Conservation (phyloP, 2,888 invertebrate species). For the Drosophila suboccidentalis region DNA sequence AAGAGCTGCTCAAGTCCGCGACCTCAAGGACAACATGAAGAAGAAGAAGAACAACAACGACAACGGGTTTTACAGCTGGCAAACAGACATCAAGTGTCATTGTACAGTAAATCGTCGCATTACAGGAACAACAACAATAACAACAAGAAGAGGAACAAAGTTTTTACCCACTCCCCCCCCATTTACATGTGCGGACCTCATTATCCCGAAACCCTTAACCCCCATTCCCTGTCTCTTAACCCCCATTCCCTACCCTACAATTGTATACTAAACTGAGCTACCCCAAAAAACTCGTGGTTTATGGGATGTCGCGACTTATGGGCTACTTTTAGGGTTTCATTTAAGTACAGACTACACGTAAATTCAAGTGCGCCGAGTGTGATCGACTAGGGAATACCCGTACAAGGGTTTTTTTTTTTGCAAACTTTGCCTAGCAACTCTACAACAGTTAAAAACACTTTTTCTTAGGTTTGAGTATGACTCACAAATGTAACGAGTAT, state of each 20-base stretch:
- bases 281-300: slow-evolving; percentile 49
- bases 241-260: background rate
- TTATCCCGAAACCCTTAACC: slow-evolving; percentile 26
- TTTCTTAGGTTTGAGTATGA: too few relatives aligned
- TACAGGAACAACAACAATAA: slow-evolving; percentile 35
- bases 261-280: slow-evolving; percentile 1
- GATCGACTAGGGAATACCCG: slow-evolving; percentile 2
- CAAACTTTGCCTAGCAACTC: background rate
- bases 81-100: slow-evolving; percentile 50
- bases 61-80: slow-evolving; percentile 40
- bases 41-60: slow-evolving; percentile 42
- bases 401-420: background rate
- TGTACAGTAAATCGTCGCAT: slow-evolving; percentile 57
- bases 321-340: slow-evolving; percentile 68
- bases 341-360: slow-evolving; percentile 37
- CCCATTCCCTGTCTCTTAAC: background rate
- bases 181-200: slow-evolving; percentile 17
- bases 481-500: too few relatives aligned
- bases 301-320: slow-evolving; percentile 79
- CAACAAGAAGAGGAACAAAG: slow-evolving; percentile 2
- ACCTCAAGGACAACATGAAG: slow-evolving; percentile 51
- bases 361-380: background rate
- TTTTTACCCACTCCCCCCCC: slow-evolving; percentile 8
- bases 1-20: slow-evolving; percentile 47
- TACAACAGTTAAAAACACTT: background rate